Evolutionary conservation across 2,113 vertebrate species (phyloP), one percentile per base, ranked within the genome.

Genomic region (Eulacestoma nigropectus): DNA sequence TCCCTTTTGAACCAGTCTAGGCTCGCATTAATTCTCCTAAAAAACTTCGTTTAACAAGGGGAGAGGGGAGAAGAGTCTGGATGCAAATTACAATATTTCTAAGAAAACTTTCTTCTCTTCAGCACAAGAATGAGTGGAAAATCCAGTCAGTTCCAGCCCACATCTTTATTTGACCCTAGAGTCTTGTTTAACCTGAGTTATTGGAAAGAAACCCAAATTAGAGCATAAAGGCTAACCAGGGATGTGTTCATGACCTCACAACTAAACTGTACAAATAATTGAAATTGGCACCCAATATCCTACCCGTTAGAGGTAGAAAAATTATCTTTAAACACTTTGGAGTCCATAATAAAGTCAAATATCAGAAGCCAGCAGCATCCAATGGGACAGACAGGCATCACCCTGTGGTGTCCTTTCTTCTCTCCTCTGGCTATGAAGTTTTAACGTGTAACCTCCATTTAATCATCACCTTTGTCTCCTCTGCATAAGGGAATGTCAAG

Each of bases 401-500:
- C 77, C 76, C 59, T 42, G 44, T 63, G 84, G 68, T 62, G 80
- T 60, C 92, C 73, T 95, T 86, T 73, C 50, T 67, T 29, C 63
- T 76, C 60, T 93, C 77, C 81, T 91, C 81, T 90, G 55, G 22
- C 81, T 73, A 67, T 19, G 27, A 86, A 67, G 47, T 90, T 95
- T 87, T 91, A 90, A 84, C 35, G 47, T 49, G 53, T 62, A 97
- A 93, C 84, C 82, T 86, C 32, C 32, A 78, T 87, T 96, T 96
- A 96, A 96, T 96, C 74, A 91, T 75, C 94, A 94, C 79, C 89
- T 96, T 96, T 94, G 69, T 76, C 76, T 95, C 72, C 49, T 93
- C 84, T 94, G 57, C 82, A 80, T 87, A 89, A 82, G 27, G 50
- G 64, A 96, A 91, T 20, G 80, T 94, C 95, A 95, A 67, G 85